A percentile compares a stretch with the other conserved stretches of the same genome.
Conservation (phyloP, 1,140 invertebrate genomes). For the Monomorium pharaonis region DNA sequence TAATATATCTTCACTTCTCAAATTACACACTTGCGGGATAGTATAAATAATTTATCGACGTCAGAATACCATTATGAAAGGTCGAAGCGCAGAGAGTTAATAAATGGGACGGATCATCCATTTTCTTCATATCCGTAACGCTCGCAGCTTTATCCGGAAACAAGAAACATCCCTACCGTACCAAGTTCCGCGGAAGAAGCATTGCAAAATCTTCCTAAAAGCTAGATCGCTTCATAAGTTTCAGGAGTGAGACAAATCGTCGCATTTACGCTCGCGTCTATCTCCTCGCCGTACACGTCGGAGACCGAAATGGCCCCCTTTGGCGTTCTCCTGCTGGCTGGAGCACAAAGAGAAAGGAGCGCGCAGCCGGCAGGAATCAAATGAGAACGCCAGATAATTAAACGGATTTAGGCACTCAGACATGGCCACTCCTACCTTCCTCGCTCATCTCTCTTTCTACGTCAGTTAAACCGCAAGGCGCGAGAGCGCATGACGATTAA, state of each 20-base stretch:
- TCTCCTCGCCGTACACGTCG: conserved; percentile 12
- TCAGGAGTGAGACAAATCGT: conserved; percentile 54
- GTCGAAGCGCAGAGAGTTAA: background rate
- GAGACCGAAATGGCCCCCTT: conserved; percentile 45
- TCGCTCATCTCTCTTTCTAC: conserved; percentile 39
- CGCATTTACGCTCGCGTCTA: conserved; percentile 59
- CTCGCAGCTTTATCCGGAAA: conserved; percentile 38
- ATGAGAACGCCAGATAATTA: conserved; percentile 68
- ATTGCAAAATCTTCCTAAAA: conserved; percentile 56
- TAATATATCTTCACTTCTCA: conserved; percentile 2
- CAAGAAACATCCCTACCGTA: conserved; percentile 33
- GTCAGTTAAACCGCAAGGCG: conserved; percentile 60
- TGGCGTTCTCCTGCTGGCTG: conserved; percentile 23
- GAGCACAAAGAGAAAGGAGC: conserved; percentile 60
- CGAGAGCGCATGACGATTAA: conserved; percentile 63
- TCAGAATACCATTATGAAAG: conserved; percentile 15
- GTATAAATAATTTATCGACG: conserved; percentile 15
- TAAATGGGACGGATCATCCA: conserved; percentile 37
- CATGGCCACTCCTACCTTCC: conserved; percentile 51
- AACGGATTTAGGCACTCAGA: conserved; percentile 71
- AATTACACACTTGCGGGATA: background rate
- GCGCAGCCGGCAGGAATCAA: conserved; percentile 60
- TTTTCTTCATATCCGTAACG: conserved; percentile 38
- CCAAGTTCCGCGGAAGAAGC: conserved; percentile 18
- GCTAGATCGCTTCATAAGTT: conserved; percentile 49